phyloP scores from a whole-genome alignment of 2,888 invertebrate species.

The Pseudococcus viburni region DNA sequence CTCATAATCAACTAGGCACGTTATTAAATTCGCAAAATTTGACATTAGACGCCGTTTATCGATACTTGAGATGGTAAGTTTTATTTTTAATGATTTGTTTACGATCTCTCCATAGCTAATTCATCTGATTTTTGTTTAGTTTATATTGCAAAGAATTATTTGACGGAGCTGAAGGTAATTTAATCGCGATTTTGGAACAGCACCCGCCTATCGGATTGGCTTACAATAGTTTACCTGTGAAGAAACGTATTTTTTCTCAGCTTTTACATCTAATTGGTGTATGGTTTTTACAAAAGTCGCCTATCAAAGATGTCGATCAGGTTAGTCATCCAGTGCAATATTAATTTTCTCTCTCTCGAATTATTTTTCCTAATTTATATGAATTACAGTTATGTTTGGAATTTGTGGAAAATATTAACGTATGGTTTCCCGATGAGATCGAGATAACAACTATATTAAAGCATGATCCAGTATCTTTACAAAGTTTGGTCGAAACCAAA shows the following conservation, averaged over 20 bases:
- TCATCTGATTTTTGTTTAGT: constrained; percentile 70
- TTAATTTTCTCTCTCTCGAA: background rate
- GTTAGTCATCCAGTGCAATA: background rate
- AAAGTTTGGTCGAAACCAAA: constrained; percentile 45
- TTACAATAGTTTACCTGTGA: constrained; percentile 55
- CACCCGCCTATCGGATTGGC: constrained; percentile 53
- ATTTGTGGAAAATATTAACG: constrained; percentile 56
- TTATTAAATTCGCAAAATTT: constrained; percentile 85
- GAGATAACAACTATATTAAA: constrained; percentile 52
- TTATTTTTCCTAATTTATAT: background rate
- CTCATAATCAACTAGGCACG: constrained; percentile 95
- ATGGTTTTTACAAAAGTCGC: constrained; percentile 64
- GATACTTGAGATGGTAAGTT: constrained; percentile 87
- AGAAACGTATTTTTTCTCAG: constrained; percentile 62
- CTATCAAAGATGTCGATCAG: constrained; percentile 62
- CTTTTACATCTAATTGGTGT: constrained; percentile 58
- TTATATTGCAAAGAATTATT: constrained; percentile 83
- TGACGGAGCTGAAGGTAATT: constrained; percentile 91
- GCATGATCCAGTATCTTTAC: constrained; percentile 53
- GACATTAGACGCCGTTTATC: constrained; percentile 82
- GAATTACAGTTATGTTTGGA: constrained; percentile 58
- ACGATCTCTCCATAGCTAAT: background rate
- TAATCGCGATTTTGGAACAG: constrained; percentile 77
- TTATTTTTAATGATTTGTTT: background rate
- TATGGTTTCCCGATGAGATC: constrained; percentile 56